phyloP scores from a whole-genome alignment of 2,888 invertebrate species.

The Rotaria magnacalcarata region DNA sequence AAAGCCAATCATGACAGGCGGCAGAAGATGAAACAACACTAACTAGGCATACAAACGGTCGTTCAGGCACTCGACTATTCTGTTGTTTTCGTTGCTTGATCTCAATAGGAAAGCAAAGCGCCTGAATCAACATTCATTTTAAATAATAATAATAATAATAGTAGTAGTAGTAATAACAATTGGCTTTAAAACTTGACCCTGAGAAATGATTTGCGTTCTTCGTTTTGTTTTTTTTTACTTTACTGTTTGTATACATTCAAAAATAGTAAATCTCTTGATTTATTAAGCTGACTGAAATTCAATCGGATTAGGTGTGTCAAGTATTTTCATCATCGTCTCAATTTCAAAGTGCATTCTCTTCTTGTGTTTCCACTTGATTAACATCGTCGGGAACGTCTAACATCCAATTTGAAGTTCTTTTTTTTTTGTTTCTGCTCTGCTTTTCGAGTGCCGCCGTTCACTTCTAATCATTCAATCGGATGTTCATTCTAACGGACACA shows the following conservation, averaged over 20 bases:
- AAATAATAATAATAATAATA: neutral
- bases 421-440: neutral
- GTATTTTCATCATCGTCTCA: neutral
- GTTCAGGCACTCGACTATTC: neutral
- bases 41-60: neutral
- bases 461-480: neutral
- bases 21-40: neutral
- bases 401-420: conserved; percentile 11
- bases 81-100: neutral
- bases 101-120: neutral
- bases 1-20: conserved; percentile 29
- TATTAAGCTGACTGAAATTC: neutral
- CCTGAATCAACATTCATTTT: neutral
- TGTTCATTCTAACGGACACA: neutral
- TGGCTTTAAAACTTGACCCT: neutral
- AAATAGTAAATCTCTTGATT: neutral
- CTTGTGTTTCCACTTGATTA: conserved; percentile 28
- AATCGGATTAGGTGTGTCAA: conserved; percentile 13
- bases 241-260: neutral
- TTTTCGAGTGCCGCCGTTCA: neutral
- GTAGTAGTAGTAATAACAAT: too few relatives aligned
- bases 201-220: neutral
- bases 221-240: neutral
- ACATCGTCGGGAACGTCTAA: neutral
- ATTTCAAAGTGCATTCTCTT: conserved; percentile 13